Conservation (phyloP, 2,888 invertebrate genomes). For the Macaria liturata region DNA sequence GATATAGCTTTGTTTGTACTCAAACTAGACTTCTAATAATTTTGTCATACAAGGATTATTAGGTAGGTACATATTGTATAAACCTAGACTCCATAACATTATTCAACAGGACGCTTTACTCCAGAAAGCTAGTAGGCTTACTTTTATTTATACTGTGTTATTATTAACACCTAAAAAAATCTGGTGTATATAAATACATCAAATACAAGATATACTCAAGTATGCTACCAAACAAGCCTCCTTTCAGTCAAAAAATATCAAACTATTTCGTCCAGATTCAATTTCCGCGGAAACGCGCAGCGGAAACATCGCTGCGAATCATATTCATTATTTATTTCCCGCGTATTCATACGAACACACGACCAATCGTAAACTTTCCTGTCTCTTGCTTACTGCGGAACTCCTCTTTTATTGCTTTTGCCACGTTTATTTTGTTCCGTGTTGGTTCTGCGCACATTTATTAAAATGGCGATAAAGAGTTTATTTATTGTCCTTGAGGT, state of each 20-base stretch:
- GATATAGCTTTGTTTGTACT: too few species aligned
- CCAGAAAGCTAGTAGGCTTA: too few species aligned
- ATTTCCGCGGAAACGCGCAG: conserved; percentile 16
- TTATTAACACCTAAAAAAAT: too few species aligned
- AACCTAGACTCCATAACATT: too few species aligned
- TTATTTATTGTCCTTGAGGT: conserved; percentile 76
- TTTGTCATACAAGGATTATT: too few species aligned
- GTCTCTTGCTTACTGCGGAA: conserved; percentile 46
- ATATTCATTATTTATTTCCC: conserved; percentile 43
- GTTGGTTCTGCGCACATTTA: conserved; percentile 72
- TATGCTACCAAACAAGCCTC: too few species aligned
- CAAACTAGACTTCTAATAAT: too few species aligned
- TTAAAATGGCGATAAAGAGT: conserved; percentile 78
- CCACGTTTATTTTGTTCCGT: conserved; percentile 67
- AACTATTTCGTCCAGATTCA: conserved; percentile 10
- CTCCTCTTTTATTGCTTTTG: conserved; percentile 60
- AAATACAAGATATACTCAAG: too few species aligned
- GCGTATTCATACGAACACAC: conserved; percentile 45
- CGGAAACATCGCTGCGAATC: conserved; percentile 37
- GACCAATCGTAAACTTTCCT: conserved; percentile 54
- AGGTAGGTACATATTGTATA: too few species aligned
- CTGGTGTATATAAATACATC: too few species aligned
- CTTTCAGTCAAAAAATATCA: neutral
- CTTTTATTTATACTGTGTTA: too few species aligned
- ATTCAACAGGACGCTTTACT: too few species aligned